These are phyloP conservation scores for Apamea sordens DNA, from an alignment of 2,888 invertebrate genomes.

Conservation along the genomic window DNA sequence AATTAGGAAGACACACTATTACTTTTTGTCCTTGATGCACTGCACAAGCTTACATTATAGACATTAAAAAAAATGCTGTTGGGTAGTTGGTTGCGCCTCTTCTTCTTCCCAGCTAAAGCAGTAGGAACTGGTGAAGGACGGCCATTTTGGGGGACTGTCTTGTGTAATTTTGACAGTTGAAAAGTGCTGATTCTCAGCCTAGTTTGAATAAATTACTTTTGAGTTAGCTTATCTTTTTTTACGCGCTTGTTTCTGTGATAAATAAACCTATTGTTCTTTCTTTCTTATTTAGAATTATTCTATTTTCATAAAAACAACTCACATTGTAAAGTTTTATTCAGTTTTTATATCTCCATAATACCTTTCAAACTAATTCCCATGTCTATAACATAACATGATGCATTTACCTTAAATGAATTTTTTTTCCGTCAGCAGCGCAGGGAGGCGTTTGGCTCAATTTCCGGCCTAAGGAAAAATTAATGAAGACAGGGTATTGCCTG, in stretches of 20 bases:
- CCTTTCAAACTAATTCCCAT: background rate
- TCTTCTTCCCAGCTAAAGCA: background rate
- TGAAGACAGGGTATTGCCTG: constrained; percentile 57
- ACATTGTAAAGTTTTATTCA: background rate
- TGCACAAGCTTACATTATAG: no score
- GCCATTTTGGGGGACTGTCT: no score
- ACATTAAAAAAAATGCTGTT: no score
- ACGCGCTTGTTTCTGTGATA: background rate
- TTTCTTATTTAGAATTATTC: background rate
- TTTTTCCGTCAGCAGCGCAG: constrained; percentile 9
- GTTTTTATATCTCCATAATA: background rate
- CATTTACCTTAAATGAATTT: background rate
- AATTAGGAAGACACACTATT: background rate
- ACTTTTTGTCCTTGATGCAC: background rate
- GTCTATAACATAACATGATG: background rate
- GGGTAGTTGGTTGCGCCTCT: background rate
- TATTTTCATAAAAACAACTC: no score
- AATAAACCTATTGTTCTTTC: background rate
- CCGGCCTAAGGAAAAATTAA: constrained; percentile 59
- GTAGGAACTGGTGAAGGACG: no score
- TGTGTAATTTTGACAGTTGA: no score
- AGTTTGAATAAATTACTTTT: no score
- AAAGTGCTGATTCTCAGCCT: no score
- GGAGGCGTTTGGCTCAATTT: constrained; percentile 50
- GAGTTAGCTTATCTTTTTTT: background rate